Percentiles rank a stretch among this genome's conserved stretches.
These are phyloP conservation scores for Heliothis virescens DNA, from an alignment of 1,140 invertebrate genomes.

Conservation along the genomic window DNA sequence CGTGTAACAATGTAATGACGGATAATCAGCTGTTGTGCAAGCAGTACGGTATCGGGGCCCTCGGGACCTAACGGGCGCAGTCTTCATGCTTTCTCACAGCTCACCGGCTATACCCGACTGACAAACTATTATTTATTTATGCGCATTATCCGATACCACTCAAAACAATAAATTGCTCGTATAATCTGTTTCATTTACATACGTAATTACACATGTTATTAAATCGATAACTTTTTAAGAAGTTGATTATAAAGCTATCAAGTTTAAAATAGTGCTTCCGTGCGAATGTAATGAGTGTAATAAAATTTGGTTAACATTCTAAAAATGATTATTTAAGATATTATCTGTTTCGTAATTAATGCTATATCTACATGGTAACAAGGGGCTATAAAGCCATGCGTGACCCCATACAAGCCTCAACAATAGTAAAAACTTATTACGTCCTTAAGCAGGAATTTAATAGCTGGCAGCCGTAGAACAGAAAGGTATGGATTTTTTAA, in stretches of 20 bases:
- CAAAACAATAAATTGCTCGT: conserved; percentile 14
- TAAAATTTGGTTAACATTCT: conserved; percentile 24
- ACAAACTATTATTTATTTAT: conserved; percentile 28
- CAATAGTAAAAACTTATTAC: conserved; percentile 48
- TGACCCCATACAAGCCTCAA: conserved; percentile 25
- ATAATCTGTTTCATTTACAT: conserved; percentile 34
- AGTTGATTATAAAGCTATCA: conserved; percentile 44
- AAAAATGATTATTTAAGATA: conserved; percentile 3
- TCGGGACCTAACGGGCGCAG: conserved; percentile 27
- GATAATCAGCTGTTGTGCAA: conserved; percentile 41
- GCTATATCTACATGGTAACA: conserved; percentile 28
- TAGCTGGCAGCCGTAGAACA: conserved; percentile 33
- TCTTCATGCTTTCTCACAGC: conserved; percentile 35
- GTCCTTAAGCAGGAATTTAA: conserved; percentile 40
- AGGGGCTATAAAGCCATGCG: conserved; percentile 28
- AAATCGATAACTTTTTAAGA: conserved; percentile 33
- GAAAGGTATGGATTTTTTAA: conserved; percentile 49
- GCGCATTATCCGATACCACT: not conserved
- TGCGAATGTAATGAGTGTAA: conserved; percentile 38
- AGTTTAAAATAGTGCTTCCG: conserved; percentile 31
- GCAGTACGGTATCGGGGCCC: conserved; percentile 29
- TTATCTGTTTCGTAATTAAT: not conserved
- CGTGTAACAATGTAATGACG: conserved; percentile 43
- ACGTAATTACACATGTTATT: conserved; percentile 32
- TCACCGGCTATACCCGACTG: conserved; percentile 21